Base-by-base conservation (phyloP, 2,888 invertebrate species). In the Epistrophe eligans region DNA sequence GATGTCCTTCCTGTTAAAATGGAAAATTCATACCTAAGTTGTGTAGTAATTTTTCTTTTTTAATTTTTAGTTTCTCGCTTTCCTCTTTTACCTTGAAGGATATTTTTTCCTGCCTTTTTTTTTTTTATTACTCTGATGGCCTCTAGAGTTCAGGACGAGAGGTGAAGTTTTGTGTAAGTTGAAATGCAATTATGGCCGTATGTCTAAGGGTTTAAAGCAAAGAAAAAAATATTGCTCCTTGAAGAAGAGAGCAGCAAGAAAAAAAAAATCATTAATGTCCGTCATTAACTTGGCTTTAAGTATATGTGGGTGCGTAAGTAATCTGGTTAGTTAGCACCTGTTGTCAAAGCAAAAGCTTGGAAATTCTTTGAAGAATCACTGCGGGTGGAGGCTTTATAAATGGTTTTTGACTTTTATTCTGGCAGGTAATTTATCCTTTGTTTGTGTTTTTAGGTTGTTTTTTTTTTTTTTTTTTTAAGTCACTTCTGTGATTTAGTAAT, bases 201-300 rank as follows among this genome's bases (percentile, higher is more conserved):
- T 4, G 32, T 50, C 35, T 13, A 67, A 50, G 66, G 52, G 60
- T 38, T 67, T 48, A 62, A 73, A 60, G 38, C 15, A 40, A 13
- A 43, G n/a, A 50, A 67, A 17, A 50, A 28, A 64, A 43, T n/a
- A 45, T 11, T 4, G 1, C 11, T 28, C 24, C 13, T 64, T 19
- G 9, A 9, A 15, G 13, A 2, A 24, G 10, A 40, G 45, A 50
- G 24, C 38, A 32, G 24, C 9, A 17, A 32, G n/a, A n/a, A 32
- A 32, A 58, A 38, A 15, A 72, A 77, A 77, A 76, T 80, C 76
- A 77, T 72, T 72, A 77, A 57, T 62, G 77, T 55, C 48, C 48
- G 77, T 84, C 62, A 84, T 84, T 77, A 77, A 84, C 72, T 73
- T 62, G 67, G 50, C 77, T 70, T 70, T 24, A 57, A 73, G 77